Evolutionary conservation across 2,113 vertebrate genomes (phyloP).

Genomic region (Limnothrissa miodon): DNA sequence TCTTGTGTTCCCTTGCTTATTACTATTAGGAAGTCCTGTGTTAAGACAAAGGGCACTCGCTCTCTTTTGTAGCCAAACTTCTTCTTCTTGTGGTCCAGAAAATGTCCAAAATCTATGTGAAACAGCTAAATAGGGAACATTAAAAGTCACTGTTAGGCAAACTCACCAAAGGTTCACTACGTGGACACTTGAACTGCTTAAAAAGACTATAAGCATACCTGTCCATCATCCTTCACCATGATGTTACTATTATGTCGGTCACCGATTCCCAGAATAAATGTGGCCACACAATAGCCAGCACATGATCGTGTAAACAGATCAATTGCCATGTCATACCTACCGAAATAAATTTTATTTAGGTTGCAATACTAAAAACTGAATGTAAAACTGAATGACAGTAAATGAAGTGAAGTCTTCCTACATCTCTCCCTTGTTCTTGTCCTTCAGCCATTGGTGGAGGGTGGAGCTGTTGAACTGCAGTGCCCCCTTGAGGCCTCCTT

Average conservation of each 20-base stretch:
- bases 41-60: slow-evolving; percentile 95
- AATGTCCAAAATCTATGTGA: slow-evolving; percentile 98
- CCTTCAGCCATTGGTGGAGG: slow-evolving; percentile 95
- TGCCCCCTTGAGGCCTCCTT: slow-evolving; percentile 94
- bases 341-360: neutral
- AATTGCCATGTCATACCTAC: slow-evolving; percentile 94
- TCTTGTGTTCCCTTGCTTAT: slow-evolving; percentile 98
- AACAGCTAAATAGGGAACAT: slow-evolving; percentile 78
- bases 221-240: slow-evolving; percentile 98
- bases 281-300: slow-evolving; percentile 96
- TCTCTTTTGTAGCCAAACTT: slow-evolving; percentile 99
- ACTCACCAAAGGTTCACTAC: neutral
- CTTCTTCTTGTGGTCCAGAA: slow-evolving; percentile 98
- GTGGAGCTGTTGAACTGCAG: slow-evolving; percentile 97
- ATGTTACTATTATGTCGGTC: slow-evolving; percentile 99
- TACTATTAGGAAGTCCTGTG: slow-evolving; percentile 97
- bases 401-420: slow-evolving; percentile 64
- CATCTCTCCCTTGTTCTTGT: slow-evolving; percentile 99
- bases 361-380: neutral
- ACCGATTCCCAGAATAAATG: slow-evolving; percentile 96
- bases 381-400: neutral
- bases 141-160: neutral
- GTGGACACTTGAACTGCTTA: neutral
- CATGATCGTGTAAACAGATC: slow-evolving; percentile 96
- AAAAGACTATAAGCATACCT: slow-evolving; percentile 71